Evolutionary conservation across 2,888 invertebrate genomes (phyloP).

Genomic region (Pterobdella sp.): DNA sequence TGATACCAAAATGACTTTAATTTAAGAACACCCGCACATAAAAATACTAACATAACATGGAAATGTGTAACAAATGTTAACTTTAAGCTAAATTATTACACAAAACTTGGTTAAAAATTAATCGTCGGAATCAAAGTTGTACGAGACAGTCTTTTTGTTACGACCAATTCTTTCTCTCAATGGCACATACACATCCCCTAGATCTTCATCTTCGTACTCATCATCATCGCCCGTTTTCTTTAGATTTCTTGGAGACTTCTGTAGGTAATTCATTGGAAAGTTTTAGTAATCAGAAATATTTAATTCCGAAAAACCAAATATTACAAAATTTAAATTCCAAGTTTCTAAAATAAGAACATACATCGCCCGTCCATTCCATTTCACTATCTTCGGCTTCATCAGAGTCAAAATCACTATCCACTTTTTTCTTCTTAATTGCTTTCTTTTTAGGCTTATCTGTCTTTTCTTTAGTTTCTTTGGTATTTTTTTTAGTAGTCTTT

Average conservation of each 20-base stretch:
- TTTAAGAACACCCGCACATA: too few species aligned
- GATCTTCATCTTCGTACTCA: slow-evolving; percentile 10
- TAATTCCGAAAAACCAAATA: too few species aligned
- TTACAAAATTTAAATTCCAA: too few species aligned
- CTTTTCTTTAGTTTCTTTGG: background rate
- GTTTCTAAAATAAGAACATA: background rate
- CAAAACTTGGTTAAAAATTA: too few species aligned
- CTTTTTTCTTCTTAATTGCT: slow-evolving; percentile 28
- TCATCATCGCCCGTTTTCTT: slow-evolving; percentile 20
- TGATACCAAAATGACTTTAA: too few species aligned
- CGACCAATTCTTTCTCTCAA: slow-evolving; percentile 53
- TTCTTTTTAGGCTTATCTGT: slow-evolving; percentile 24
- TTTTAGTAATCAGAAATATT: too few species aligned
- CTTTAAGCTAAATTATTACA: too few species aligned
- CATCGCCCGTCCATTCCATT: slow-evolving; percentile 18
- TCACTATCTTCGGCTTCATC: slow-evolving; percentile 22
- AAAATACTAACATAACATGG: too few species aligned
- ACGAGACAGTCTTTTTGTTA: slow-evolving; percentile 53
- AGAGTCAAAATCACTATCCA: slow-evolving; percentile 6
- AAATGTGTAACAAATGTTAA: too few species aligned
- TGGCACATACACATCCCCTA: slow-evolving; percentile 30
- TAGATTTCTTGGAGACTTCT: too few species aligned
- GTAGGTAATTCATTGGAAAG: too few species aligned
- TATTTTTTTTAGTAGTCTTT: background rate
- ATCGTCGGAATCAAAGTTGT: slow-evolving; percentile 51